Conservation (phyloP, 2,797 vertebrate genomes). For the Megalops cyprinoides region DNA sequence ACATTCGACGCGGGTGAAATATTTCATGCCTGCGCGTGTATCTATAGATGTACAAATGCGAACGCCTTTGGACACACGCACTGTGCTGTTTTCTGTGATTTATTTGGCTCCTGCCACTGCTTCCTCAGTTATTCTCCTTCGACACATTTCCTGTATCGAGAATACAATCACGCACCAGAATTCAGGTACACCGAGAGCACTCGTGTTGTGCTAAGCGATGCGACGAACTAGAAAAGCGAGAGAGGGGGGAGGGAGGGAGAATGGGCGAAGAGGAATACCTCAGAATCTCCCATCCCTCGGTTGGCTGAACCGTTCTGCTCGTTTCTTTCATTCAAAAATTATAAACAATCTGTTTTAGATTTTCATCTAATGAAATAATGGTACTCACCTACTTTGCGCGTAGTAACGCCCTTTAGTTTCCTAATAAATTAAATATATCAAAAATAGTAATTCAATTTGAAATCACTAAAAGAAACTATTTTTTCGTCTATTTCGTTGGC, state of each 20-base stretch:
- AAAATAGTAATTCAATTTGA: not conserved
- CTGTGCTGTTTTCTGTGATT: constrained; percentile 45
- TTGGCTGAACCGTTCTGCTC: not conserved
- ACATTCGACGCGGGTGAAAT: constrained; percentile 45
- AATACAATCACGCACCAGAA: constrained; percentile 36
- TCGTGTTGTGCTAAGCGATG: constrained; percentile 55
- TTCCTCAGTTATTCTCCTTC: constrained; percentile 50
- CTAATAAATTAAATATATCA: too few species aligned
- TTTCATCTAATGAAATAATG: too few species aligned
- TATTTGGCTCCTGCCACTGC: constrained; percentile 62
- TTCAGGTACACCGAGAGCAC: constrained; percentile 62
- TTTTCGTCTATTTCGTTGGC: not conserved
- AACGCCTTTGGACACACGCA: constrained; percentile 58
- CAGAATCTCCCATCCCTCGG: constrained; percentile 30
- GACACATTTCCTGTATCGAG: constrained; percentile 21
- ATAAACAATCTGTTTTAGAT: not conserved
- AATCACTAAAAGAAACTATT: not conserved
- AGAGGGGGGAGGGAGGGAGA: constrained; percentile 47
- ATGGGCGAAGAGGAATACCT: constrained; percentile 31
- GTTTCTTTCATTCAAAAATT: not conserved
- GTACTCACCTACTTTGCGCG: too few species aligned
- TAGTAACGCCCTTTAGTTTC: too few species aligned
- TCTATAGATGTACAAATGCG: constrained; percentile 27
- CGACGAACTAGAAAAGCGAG: constrained; percentile 61
- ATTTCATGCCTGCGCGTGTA: constrained; percentile 7